These are phyloP conservation scores for Enteromius radiatus DNA, from an alignment of 2,797 vertebrate species.

Conservation along the genomic window DNA sequence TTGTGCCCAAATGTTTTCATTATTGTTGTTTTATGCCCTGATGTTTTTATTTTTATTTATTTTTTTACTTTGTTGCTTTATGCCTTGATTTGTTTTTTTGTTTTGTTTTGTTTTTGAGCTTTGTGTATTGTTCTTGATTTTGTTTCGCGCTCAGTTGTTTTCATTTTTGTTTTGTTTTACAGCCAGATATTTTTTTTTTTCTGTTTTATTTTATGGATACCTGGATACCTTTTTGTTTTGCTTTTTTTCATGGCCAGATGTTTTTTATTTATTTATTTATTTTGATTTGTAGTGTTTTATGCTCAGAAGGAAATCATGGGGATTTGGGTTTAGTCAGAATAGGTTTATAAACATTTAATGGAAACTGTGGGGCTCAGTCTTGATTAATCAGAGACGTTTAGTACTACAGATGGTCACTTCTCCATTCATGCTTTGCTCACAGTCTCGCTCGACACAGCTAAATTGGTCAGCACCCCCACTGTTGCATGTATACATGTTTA, in stretches of 20 bases:
- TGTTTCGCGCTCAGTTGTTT: background rate
- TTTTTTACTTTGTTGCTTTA: no score
- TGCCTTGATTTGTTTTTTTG: background rate
- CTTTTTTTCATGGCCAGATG: background rate
- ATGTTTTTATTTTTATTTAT: background rate
- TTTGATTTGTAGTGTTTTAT: background rate
- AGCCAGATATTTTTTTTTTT: background rate
- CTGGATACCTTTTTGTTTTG: background rate
- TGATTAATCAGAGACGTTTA: background rate
- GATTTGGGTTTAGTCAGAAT: background rate
- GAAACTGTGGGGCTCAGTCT: background rate
- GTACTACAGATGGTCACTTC: conserved; percentile 14
- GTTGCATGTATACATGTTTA: conserved; percentile 40
- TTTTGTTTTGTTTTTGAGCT: no score
- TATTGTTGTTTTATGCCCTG: background rate
- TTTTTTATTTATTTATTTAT: background rate
- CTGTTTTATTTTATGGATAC: background rate
- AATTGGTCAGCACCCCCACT: conserved; percentile 12
- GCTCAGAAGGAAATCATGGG: background rate
- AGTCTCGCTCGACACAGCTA: conserved; percentile 4
- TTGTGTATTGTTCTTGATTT: background rate
- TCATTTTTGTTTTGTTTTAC: no score
- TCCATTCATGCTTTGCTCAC: conserved; percentile 26
- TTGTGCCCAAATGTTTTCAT: no score
- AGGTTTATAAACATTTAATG: background rate